These are phyloP conservation scores for Ophion ventricosus DNA, from an alignment of 2,888 invertebrate genomes.

Conservation along the genomic window DNA sequence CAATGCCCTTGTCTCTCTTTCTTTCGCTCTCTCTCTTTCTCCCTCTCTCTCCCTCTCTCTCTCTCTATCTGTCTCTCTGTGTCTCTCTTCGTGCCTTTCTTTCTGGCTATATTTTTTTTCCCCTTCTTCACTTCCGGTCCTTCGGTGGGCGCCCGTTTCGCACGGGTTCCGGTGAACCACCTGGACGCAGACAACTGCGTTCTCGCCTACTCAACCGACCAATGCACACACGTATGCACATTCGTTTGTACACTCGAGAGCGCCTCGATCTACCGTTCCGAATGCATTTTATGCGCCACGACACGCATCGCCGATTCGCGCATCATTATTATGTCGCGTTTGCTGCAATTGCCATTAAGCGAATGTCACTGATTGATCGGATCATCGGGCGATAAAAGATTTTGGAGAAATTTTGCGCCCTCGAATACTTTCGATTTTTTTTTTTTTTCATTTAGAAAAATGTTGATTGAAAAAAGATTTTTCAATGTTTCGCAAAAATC, in stretches of 20 bases:
- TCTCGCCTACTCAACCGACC: constrained; percentile 36
- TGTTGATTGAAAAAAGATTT: too few relatives aligned
- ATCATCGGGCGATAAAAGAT: too few relatives aligned
- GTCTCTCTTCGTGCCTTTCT: neutral
- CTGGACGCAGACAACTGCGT: constrained; percentile 61
- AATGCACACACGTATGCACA: neutral
- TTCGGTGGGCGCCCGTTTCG: constrained; percentile 65
- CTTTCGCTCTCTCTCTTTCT: constrained; percentile 20
- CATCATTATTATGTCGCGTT: neutral
- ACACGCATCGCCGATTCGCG: neutral
- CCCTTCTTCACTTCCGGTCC: constrained; percentile 65
- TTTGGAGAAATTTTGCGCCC: too few relatives aligned
- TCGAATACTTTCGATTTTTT: too few relatives aligned
- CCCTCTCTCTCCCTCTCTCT: constrained; percentile 27
- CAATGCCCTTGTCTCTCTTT: constrained; percentile 1
- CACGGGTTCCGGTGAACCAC: constrained; percentile 66
- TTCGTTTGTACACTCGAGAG: neutral
- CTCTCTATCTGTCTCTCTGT: constrained; percentile 17
- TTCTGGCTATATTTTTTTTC: constrained; percentile 12
- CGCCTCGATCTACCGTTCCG: neutral
- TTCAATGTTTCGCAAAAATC: too few relatives aligned
- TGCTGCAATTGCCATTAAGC: neutral
- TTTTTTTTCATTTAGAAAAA: too few relatives aligned
- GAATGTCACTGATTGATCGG: neutral
- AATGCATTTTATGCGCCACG: neutral